Percentiles rank a stretch among this genome's conserved stretches.
Evolutionary conservation across 2,113 vertebrate genomes (phyloP).

Genomic region (Vidua macroura): DNA sequence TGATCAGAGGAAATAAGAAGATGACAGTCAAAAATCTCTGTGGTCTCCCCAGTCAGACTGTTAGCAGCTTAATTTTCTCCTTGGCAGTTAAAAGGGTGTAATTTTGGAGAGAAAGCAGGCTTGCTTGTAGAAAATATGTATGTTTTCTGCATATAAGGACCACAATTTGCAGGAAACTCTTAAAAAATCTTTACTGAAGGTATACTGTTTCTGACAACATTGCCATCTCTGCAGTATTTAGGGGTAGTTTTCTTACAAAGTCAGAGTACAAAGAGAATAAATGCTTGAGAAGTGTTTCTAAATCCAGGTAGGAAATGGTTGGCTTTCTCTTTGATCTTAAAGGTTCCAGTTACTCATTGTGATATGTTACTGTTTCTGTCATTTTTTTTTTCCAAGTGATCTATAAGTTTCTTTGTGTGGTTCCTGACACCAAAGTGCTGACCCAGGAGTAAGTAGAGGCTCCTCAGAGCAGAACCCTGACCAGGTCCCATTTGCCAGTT

Average conservation of each 20-base stretch:
- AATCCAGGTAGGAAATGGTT: background rate
- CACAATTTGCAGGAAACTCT: background rate
- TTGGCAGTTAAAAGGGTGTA: constrained; percentile 2
- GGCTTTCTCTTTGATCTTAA: background rate
- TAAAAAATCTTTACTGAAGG: background rate
- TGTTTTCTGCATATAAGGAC: background rate
- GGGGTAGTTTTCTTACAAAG: background rate
- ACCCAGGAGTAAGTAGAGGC: background rate
- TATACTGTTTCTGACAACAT: background rate
- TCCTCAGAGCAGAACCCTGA: background rate
- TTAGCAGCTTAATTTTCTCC: background rate
- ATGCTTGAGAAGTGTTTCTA: background rate
- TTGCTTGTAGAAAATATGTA: background rate
- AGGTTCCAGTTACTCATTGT: background rate
- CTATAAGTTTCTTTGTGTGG: background rate
- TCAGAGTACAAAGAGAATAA: background rate
- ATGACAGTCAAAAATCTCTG: constrained; percentile 1
- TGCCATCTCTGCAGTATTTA: background rate
- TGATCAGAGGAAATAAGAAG: background rate
- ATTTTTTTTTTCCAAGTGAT: background rate
- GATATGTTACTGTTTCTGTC: background rate
- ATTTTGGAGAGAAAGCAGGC: background rate
- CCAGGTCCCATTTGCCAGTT: rapidly evolving
- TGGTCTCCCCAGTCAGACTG: background rate
- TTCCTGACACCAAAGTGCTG: background rate